Evolutionary conservation across 2,113 vertebrate species (phyloP).

Genomic region (Anseranas semipalmata): DNA sequence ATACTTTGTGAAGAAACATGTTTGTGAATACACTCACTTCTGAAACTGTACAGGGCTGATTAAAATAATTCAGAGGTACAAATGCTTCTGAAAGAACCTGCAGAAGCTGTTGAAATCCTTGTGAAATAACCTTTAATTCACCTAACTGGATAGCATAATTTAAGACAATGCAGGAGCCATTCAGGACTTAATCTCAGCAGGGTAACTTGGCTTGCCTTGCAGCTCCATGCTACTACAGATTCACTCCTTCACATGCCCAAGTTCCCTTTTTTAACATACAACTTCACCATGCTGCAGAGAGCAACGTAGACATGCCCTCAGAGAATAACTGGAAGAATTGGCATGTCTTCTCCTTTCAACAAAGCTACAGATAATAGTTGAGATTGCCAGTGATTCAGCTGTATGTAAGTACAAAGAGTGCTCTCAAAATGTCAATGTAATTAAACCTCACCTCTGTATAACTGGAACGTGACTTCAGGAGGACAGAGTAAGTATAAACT

Average conservation of each 20-base stretch:
- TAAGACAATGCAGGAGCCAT: neutral
- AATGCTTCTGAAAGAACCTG: neutral
- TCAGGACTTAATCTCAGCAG: neutral
- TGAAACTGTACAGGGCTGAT: neutral
- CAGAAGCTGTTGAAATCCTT: neutral
- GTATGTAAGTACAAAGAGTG: neutral
- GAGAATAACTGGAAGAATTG: neutral
- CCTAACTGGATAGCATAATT: neutral
- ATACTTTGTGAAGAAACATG: neutral
- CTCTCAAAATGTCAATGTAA: neutral
- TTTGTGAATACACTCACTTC: neutral
- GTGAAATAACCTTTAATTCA: neutral
- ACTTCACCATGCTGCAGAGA: neutral
- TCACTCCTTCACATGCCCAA: neutral
- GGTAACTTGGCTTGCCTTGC: neutral
- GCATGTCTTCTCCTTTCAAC: neutral
- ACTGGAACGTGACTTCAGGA: neutral
- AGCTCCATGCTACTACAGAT: neutral
- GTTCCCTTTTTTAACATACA: neutral
- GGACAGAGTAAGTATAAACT: neutral
- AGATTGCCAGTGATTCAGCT: neutral
- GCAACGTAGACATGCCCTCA: neutral
- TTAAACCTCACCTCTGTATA: neutral
- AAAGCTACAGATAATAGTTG: neutral
- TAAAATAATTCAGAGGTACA: neutral